Conservation (phyloP, 2,888 invertebrate genomes). For the Drosophila infuscata region DNA sequence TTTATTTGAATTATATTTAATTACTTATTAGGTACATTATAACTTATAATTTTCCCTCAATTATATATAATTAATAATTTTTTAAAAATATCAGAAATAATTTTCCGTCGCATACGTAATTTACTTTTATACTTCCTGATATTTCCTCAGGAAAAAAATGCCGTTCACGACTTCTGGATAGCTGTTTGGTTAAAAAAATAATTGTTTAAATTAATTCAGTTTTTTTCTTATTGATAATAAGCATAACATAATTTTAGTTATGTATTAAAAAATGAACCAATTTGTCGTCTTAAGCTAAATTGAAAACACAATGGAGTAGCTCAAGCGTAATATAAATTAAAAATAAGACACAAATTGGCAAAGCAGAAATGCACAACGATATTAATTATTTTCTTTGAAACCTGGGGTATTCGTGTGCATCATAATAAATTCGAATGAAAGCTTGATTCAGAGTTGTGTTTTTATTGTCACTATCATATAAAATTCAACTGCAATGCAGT, state of each 20-base stretch:
- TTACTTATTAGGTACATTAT: not conserved
- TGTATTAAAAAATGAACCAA: not conserved
- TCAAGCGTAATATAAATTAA: not conserved
- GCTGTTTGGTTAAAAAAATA: not conserved
- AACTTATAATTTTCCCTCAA: not conserved
- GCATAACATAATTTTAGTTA: not conserved
- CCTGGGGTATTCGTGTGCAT: not conserved
- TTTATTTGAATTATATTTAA: not conserved
- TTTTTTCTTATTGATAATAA: not conserved
- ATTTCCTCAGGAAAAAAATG: not conserved
- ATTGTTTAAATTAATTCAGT: not conserved
- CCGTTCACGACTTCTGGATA: not conserved
- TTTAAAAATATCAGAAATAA: not conserved
- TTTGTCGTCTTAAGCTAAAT: not conserved
- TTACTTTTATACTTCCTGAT: not conserved
- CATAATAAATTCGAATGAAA: slow-evolving; percentile 18
- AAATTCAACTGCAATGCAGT: slow-evolving; percentile 44
- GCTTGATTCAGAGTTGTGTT: not conserved
- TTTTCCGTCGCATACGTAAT: fast-evolving
- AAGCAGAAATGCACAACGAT: not conserved
- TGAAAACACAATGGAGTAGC: not conserved
- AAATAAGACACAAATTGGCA: not conserved
- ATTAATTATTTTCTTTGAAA: slow-evolving; percentile 2
- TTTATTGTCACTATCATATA: slow-evolving; percentile 5
- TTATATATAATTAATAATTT: not conserved